These are phyloP conservation scores for Scopus umbretta DNA, from an alignment of 2,113 vertebrate genomes.

Conservation along the genomic window DNA sequence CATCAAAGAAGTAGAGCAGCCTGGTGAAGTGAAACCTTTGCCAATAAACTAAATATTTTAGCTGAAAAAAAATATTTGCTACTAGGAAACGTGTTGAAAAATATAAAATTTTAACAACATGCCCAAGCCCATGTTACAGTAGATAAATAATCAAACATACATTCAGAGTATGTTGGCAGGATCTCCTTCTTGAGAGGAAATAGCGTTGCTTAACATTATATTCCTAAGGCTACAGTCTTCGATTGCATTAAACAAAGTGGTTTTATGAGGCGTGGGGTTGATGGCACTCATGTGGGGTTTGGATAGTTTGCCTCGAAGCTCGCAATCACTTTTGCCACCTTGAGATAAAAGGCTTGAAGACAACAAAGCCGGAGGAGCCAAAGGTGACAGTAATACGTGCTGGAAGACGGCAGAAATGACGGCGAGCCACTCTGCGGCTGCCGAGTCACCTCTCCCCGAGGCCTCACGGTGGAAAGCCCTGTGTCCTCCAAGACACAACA, in stretches of 20 bases:
- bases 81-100: background rate
- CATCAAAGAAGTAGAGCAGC: conserved; percentile 32
- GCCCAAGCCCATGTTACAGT: background rate
- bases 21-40: background rate
- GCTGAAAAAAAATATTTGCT: conserved; percentile 19
- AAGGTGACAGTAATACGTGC: background rate
- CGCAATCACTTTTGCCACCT: background rate
- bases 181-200: background rate
- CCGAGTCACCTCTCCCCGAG: background rate
- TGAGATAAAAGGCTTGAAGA: background rate
- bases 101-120: background rate
- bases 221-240: background rate
- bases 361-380: background rate
- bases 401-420: background rate
- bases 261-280: background rate
- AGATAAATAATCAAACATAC: background rate
- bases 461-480: background rate
- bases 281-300: background rate
- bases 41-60: conserved; percentile 41
- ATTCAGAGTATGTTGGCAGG: background rate
- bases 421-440: background rate
- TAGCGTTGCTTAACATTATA: background rate
- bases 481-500: background rate
- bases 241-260: background rate
- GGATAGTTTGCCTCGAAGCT: background rate